These are phyloP conservation scores for Strix uralensis DNA, from an alignment of 2,113 vertebrate species.

Conservation along the genomic window DNA sequence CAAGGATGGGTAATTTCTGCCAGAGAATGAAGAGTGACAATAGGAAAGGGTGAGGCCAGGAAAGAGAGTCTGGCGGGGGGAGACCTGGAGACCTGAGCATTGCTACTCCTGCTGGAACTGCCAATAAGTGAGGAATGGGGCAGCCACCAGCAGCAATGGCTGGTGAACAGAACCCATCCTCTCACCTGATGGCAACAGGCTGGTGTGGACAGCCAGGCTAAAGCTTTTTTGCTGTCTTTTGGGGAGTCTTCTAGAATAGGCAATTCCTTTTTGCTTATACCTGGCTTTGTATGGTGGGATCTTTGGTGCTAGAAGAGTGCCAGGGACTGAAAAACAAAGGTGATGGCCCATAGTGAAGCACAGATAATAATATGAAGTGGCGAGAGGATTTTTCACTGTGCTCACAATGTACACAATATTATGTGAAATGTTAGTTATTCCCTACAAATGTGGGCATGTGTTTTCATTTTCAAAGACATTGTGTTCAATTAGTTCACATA, in stretches of 20 bases:
- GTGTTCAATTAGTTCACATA: not conserved
- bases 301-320: not conserved
- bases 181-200: not conserved
- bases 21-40: not conserved
- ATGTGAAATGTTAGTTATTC: not conserved
- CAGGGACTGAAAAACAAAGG: not conserved
- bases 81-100: not conserved
- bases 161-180: not conserved
- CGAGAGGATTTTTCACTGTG: not conserved
- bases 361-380: not conserved
- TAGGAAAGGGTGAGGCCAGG: not conserved
- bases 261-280: not conserved
- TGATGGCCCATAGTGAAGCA: not conserved
- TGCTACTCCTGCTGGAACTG: not conserved
- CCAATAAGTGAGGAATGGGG: rapidly evolving
- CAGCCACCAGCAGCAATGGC: not conserved
- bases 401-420: not conserved
- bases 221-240: not conserved
- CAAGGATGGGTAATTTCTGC: not conserved
- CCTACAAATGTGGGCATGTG: not conserved
- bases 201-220: not conserved
- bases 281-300: not conserved
- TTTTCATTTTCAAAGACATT: not conserved
- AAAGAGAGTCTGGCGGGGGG: not conserved
- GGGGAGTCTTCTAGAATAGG: not conserved